Evolutionary conservation across 2,797 vertebrate species (phyloP).

Genomic region (Australoheros facetus): DNA sequence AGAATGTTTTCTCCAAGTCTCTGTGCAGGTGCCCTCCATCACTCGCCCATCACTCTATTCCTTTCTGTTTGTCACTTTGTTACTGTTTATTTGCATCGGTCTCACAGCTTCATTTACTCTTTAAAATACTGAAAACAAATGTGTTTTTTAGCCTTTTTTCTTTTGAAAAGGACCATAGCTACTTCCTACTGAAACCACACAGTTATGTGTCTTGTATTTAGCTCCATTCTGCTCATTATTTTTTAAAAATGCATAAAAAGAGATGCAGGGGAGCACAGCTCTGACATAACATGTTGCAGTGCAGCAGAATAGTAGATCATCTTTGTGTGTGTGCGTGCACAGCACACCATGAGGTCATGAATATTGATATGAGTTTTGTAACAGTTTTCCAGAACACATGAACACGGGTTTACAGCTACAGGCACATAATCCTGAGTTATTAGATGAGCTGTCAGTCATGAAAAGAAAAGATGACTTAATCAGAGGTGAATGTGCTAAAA

Average conservation of each 20-base stretch:
- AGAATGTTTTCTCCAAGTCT: neutral
- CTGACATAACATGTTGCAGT: neutral
- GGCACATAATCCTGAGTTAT: neutral
- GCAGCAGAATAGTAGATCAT: neutral
- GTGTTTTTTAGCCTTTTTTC: neutral
- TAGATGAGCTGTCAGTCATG: neutral
- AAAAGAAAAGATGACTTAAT: neutral
- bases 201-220: neutral
- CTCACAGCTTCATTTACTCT: neutral
- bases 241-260: neutral
- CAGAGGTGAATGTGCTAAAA: slow-evolving; percentile 12
- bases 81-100: neutral
- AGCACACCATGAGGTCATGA: neutral
- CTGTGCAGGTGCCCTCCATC: neutral
- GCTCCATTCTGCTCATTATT: neutral
- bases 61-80: rapidly evolving
- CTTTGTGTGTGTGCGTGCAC: neutral
- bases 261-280: neutral
- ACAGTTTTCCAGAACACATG: neutral
- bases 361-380: slow-evolving; percentile 9
- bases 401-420: neutral
- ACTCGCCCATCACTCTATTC: neutral
- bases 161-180: neutral
- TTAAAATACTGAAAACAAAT: neutral
- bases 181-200: neutral